A percentile compares a stretch with the other conserved stretches of the same genome.
These are phyloP conservation scores for Agapornis roseicollis DNA, from an alignment of 2,113 vertebrate genomes.

Conservation along the genomic window DNA sequence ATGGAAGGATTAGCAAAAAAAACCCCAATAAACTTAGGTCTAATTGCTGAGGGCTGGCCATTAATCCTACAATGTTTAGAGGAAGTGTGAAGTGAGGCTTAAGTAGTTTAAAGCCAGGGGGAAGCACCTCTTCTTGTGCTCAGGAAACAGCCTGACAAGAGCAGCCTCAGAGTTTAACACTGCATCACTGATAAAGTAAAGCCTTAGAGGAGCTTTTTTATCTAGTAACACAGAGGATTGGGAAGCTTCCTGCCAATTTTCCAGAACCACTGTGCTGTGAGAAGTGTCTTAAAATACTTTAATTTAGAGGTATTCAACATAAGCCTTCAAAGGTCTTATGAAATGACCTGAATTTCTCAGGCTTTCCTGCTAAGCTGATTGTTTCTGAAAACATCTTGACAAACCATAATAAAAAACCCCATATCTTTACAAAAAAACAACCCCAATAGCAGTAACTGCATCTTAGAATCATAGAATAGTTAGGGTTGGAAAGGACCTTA, in stretches of 20 bases:
- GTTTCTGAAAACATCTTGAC: neutral
- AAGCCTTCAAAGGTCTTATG: neutral
- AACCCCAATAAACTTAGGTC: neutral
- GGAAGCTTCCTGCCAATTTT: neutral
- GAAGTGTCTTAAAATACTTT: neutral
- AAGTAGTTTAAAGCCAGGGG: neutral
- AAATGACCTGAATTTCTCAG: neutral
- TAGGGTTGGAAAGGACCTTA: no score
- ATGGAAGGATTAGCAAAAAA: neutral
- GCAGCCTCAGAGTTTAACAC: neutral
- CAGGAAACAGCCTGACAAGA: neutral
- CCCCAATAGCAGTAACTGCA: neutral
- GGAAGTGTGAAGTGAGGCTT: neutral
- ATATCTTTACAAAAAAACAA: neutral
- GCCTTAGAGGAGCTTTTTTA: neutral
- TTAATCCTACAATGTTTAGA: neutral
- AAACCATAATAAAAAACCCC: neutral
- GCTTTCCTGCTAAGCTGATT: neutral
- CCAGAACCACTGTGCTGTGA: neutral
- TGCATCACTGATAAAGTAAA: neutral
- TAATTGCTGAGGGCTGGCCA: neutral
- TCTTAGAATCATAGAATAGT: no score
- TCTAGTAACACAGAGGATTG: neutral
- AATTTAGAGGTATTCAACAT: neutral
- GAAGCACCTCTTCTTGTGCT: neutral